phyloP scores from a whole-genome alignment of 23 tunicate species.

The Styela clava region DNA sequence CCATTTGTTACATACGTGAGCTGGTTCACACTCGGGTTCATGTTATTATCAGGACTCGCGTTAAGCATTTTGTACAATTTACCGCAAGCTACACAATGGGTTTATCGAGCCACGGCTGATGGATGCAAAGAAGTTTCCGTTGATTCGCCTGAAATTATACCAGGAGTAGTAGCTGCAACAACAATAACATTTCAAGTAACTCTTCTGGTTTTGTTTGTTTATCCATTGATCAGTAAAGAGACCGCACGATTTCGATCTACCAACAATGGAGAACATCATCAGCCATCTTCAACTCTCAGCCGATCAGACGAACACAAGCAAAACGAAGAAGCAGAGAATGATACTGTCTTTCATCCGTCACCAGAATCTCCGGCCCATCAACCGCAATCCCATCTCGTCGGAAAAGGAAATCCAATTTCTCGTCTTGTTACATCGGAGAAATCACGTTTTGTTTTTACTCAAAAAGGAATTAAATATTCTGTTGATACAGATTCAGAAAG shows the following conservation, averaged over 20 bases:
- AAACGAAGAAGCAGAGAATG: not conserved
- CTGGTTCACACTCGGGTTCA: constrained; percentile 22
- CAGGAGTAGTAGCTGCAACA: constrained; percentile 4
- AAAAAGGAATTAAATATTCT: not conserved
- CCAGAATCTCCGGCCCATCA: not conserved
- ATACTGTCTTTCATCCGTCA: not conserved
- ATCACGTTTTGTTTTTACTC: not conserved
- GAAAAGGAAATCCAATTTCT: not conserved
- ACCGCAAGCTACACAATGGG: constrained; percentile 60
- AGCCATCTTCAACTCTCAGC: not conserved
- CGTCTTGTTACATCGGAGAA: not conserved
- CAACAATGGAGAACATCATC: not conserved
- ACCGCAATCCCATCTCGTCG: not conserved
- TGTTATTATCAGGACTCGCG: constrained; percentile 22
- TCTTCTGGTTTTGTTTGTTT: constrained; percentile 48
- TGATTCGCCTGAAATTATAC: constrained; percentile 41
- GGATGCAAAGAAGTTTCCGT: constrained; percentile 62
- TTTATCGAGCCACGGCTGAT: constrained; percentile 43
- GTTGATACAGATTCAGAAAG: constrained; percentile 34
- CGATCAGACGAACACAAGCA: constrained; percentile 17
- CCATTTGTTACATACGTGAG: constrained; percentile 36
- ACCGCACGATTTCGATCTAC: constrained; percentile 11
- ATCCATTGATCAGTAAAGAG: constrained; percentile 46
- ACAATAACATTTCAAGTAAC: constrained; percentile 29
- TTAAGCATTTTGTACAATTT: constrained; percentile 37